Evolutionary conservation across 2,113 vertebrate species (phyloP), one percentile per base, ranked within the genome.

Genomic region (Rhynchopsitta pachyrhyncha): DNA sequence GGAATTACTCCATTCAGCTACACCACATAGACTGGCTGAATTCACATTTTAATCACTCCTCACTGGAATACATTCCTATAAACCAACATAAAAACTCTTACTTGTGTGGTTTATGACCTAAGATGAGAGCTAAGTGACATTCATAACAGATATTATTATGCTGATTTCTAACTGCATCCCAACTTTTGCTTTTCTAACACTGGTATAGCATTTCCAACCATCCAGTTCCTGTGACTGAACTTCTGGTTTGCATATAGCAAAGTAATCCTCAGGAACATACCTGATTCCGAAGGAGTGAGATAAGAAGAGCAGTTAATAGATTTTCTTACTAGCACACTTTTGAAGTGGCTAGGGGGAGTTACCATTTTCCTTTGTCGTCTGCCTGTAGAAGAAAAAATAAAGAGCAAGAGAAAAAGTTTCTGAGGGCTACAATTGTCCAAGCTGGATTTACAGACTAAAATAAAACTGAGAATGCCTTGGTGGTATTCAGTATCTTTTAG

Each of bases 261-360:
- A 71, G 27, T 74, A 94, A 92, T 81, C 93, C 73, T 64, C 57
- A 84, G 47, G 47, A 92, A 93, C 22, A 39, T 63, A 93, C 78
- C 69, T 88, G 47, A 81, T 95, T 95, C 69, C 29, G 1, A 63
- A 83, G 33, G 8, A 93, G 33, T 85, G 75, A 90, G 75, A 88
- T 84, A 93, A 86, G 63, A 84, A 74, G 16, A 88, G 9, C 25
- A 55, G 82, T 79, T 94, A 95, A 85, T 82, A 87, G 82, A 74
- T 63, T 92, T 93, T 74, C 53, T 93, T 67, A 73, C 46, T 46
- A 78, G 79, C 37, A 59, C 37, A 46, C 2, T 67, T 95, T 20
- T 63, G 53, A 88, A 81, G 50, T 5, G 33, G 41, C 60, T 86
- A 80, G 29, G 22, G 2, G 17, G 55, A 71, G 27, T 75, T 89